Evolutionary conservation across 2,113 vertebrate genomes (phyloP), one percentile per base, ranked within the genome.

Genomic region (Chlamydotis undulata): DNA sequence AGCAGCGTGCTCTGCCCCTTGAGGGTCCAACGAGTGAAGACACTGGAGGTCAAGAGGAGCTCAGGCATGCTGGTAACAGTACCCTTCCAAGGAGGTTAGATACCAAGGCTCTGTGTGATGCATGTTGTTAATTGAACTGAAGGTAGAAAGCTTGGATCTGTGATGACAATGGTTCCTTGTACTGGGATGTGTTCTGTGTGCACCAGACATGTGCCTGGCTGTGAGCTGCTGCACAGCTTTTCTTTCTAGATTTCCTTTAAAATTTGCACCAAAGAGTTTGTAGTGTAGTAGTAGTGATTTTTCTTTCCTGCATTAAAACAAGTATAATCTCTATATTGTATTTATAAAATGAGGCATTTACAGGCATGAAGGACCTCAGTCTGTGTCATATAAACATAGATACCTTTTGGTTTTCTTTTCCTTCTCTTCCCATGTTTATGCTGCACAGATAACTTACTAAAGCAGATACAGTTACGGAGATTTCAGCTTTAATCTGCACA

Each of bases 331-430:
- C 33, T 61, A n/a, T 71, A 24, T n/a, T 81, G 10, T 65, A 37
- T 83, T 86, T 92, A 35, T 50, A 73, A 90, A 92, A 69, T 74
- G n/a, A 71, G 26, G 28, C 70, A 73, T 92, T 91, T 90, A 45
- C 33, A 71, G 22, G 43, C 49, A 43, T 85, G 43, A 75, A 60
- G 57, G 61, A 37, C 52, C 60, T 65, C 45, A 28, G 63, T 76
- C 63, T 18, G 3, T 73, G 59, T 75, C 73, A 69, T 12, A 47
- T 69, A 87, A 83, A 64, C 15, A 14, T 39, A 53, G 53, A 37
- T 86, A 71, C 37, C 12, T 90, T 81, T 89, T 75, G 19, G 17
- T 41, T 87, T 77, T 39, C 53, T 89, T 77, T 80, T 49, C 47
- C 7, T 74, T 47, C 28, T 57, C 33, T 82, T 71, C 37, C 49